Conservation (phyloP, 2,113 vertebrate species). For the Oenanthe melanoleuca region DNA sequence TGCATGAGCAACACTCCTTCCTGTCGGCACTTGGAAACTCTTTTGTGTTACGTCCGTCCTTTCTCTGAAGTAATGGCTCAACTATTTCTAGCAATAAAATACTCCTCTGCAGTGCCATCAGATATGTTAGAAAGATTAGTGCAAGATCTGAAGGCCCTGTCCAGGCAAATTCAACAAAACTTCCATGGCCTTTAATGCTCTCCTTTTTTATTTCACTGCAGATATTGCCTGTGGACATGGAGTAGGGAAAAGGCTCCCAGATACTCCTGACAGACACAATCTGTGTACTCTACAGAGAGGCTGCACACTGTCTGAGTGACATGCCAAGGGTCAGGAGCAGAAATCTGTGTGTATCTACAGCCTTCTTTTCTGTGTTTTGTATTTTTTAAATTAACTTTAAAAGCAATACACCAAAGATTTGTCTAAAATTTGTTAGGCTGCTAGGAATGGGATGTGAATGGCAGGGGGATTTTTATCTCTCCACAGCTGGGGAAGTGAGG, state of each 20-base stretch:
- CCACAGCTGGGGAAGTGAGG: neutral
- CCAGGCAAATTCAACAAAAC: conserved; percentile 4
- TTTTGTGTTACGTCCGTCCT: conserved; percentile 68
- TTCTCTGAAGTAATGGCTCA: conserved; percentile 65
- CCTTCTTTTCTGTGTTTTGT: neutral
- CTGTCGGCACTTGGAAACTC: conserved; percentile 68
- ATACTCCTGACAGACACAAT: fast-evolving
- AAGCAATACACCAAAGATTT: neutral
- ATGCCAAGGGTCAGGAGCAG: neutral
- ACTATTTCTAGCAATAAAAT: conserved; percentile 68
- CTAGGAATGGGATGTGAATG: neutral
- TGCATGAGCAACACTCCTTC: conserved; percentile 67
- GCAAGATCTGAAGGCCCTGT: conserved; percentile 9
- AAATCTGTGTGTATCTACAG: neutral
- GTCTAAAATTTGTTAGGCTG: neutral
- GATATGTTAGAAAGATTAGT: conserved; percentile 35
- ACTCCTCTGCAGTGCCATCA: conserved; percentile 14
- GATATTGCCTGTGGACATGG: neutral
- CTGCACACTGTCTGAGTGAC: neutral
- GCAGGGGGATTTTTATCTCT: neutral
- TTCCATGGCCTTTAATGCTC: neutral
- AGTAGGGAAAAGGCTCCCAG: neutral
- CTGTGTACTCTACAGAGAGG: neutral
- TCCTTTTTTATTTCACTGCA: neutral
- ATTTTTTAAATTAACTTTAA: neutral